phyloP scores from a whole-genome alignment of 2,113 vertebrate genomes.

The Shinisaurus crocodilurus region DNA sequence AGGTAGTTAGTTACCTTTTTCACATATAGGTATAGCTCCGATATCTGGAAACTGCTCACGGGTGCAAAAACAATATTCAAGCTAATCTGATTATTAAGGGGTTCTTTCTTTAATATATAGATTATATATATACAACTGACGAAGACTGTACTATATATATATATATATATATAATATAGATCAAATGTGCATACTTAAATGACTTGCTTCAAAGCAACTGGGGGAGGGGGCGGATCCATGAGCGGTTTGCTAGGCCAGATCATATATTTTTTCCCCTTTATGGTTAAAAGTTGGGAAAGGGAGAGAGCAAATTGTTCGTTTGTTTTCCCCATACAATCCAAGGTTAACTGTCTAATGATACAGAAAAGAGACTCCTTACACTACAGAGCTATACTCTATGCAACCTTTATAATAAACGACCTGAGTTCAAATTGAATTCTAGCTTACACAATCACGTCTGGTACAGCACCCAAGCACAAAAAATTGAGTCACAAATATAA shows the following conservation, averaged over 20 bases:
- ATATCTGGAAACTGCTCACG: slow-evolving; percentile 72
- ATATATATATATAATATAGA: slow-evolving; percentile 30
- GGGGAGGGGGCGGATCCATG: slow-evolving; percentile 37
- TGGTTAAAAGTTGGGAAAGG: not conserved
- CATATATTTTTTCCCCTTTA: not conserved
- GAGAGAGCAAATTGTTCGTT: slow-evolving; percentile 9
- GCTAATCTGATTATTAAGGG: slow-evolving; percentile 66
- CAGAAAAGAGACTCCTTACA: slow-evolving; percentile 73
- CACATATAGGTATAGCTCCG: slow-evolving; percentile 81
- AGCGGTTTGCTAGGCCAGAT: slow-evolving; percentile 55
- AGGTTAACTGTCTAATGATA: slow-evolving; percentile 79
- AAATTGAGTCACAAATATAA: slow-evolving; percentile 90
- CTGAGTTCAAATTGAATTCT: slow-evolving; percentile 88
- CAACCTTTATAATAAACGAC: slow-evolving; percentile 82
- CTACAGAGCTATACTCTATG: slow-evolving; percentile 84
- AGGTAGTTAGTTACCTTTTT: slow-evolving; percentile 82
- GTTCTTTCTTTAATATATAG: slow-evolving; percentile 70
- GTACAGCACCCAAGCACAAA: slow-evolving; percentile 85
- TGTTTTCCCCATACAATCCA: slow-evolving; percentile 66
- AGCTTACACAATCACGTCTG: slow-evolving; percentile 84
- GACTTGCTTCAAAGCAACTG: slow-evolving; percentile 61
- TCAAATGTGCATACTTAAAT: slow-evolving; percentile 71
- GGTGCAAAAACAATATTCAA: slow-evolving; percentile 80
- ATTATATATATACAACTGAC: slow-evolving; percentile 65
- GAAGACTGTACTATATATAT: slow-evolving; percentile 36